Base-by-base conservation (phyloP, 1,140 invertebrate genomes). In the Kradibia gibbosae region DNA sequence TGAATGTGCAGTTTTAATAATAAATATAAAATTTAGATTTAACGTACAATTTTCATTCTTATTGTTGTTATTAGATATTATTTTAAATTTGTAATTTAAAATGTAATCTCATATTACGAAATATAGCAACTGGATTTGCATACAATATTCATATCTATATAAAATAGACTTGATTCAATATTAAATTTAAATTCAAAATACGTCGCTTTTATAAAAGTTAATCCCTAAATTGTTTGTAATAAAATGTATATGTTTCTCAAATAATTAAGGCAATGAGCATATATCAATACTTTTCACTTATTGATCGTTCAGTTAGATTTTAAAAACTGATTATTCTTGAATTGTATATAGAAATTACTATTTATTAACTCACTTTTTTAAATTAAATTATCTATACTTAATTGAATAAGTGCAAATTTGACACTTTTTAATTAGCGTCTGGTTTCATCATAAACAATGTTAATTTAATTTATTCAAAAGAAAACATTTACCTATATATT, bases 381-480 rank as follows among this genome's bases (percentile, higher is more conserved):
- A 53, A 53, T 53, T 3, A 53, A 53, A 53, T 17, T 53, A 20
- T 22, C 50, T 17, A 53, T 53, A 3, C 3, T 53, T 20, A 53
- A 11, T 53, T 53, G 50, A 53, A 11, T 17, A 8, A 17, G 5
- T 53, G 10, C 50, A 3, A 53, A 53, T 20, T 53, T 17, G 20
- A 53, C 20, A 53, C 15, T 31, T 31, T 31, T 13, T 13, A 31
- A 31, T 31, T 31, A 31, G 25, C 25, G 53, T n/a, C 25, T 11
- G 13, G 42, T 45, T n/a, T n/a, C 22, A 31, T 60, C n/a, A 60
- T 1, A 60, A 31, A 28, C 8, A 60, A 31, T 60, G 10, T 31
- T 31, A 31, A 60, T 31, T 60, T 25, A 31, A 60, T 65, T 34
- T 65, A 65, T 65, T n/a, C n/a, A n/a, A n/a, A n/a, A n/a, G n/a